Percentiles rank a stretch among this genome's conserved stretches.
Evolutionary conservation across 2,888 invertebrate genomes (phyloP).

Genomic region (Caenorhabditis sulstoni): DNA sequence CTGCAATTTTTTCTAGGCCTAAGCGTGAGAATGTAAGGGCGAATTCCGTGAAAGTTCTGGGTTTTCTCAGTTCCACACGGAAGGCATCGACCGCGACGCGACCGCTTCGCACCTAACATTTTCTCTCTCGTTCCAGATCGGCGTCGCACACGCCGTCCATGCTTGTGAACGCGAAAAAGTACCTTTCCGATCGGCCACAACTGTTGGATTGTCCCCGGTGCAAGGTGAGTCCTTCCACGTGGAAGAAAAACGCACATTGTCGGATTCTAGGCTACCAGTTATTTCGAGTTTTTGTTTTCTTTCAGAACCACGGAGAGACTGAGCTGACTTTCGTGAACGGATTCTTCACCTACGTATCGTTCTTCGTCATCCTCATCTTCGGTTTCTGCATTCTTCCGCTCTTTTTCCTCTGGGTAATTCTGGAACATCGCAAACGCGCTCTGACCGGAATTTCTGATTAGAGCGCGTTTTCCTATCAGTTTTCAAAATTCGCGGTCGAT

Average conservation of each 20-base stretch:
- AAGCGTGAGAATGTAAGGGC: too few relatives aligned
- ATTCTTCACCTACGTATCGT: slow-evolving; percentile 77
- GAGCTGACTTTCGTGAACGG: slow-evolving; percentile 78
- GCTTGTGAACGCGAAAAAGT: slow-evolving; percentile 80
- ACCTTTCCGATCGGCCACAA: slow-evolving; percentile 78
- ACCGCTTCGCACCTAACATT: too few relatives aligned
- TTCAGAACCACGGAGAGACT: slow-evolving; percentile 78
- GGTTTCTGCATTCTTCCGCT: slow-evolving; percentile 77
- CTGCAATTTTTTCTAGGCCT: too few relatives aligned
- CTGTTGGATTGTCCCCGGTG: slow-evolving; percentile 78
- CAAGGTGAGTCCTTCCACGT: slow-evolving; percentile 65
- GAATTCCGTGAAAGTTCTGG: too few relatives aligned
- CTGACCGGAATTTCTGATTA: too few relatives aligned
- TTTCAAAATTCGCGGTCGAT: slow-evolving; percentile 24
- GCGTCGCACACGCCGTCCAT: slow-evolving; percentile 78
- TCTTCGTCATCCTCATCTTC: slow-evolving; percentile 76
- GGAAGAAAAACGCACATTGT: too few relatives aligned
- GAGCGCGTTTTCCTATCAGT: not conserved
- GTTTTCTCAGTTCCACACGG: too few relatives aligned
- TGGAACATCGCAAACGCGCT: not conserved
- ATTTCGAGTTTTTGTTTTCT: not conserved
- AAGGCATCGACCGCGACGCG: too few relatives aligned
- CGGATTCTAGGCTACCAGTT: too few relatives aligned
- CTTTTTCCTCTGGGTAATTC: slow-evolving; percentile 78
- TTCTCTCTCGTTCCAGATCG: slow-evolving; percentile 68